Evolutionary conservation across 2,113 vertebrate genomes (phyloP).

Genomic region (Clarias batrachus): DNA sequence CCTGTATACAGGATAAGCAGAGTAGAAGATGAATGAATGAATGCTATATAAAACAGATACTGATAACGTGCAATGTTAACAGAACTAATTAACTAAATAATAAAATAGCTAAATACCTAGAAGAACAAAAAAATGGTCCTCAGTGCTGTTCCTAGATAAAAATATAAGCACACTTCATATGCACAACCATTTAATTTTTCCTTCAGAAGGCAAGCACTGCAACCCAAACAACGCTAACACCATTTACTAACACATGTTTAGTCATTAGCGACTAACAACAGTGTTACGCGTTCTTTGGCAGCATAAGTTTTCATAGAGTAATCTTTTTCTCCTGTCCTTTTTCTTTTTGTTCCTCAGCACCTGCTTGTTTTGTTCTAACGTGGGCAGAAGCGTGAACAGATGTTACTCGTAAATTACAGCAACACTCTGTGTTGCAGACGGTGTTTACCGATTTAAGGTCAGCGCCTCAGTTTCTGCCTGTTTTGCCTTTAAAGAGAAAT

Average conservation of each 20-base stretch:
- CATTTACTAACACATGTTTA: not conserved
- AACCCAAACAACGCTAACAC: not conserved
- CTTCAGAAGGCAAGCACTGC: not conserved
- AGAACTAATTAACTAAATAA: not conserved
- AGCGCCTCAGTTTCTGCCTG: conserved; percentile 8
- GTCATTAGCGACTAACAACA: not conserved
- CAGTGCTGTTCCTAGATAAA: not conserved
- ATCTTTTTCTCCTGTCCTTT: not conserved
- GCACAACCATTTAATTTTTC: not conserved
- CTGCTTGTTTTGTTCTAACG: conserved; percentile 20
- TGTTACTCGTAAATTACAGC: conserved; percentile 22
- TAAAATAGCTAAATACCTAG: not conserved
- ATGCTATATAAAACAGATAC: not conserved
- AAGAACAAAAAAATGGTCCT: not conserved
- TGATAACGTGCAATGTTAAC: not conserved
- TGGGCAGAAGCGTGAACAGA: conserved; percentile 8
- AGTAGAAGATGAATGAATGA: too few relatives aligned
- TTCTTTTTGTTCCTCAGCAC: conserved; percentile 15
- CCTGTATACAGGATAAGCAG: too few relatives aligned
- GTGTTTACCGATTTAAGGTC: conserved; percentile 31
- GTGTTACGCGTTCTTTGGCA: not conserved
- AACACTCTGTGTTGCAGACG: conserved; percentile 12
- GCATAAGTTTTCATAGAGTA: not conserved
- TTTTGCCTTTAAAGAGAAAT: not conserved
- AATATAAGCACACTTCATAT: not conserved